A percentile compares a stretch with the other conserved stretches of the same genome.
Conservation (phyloP, 2,797 vertebrate species). For the Acanthurus lineatus region DNA sequence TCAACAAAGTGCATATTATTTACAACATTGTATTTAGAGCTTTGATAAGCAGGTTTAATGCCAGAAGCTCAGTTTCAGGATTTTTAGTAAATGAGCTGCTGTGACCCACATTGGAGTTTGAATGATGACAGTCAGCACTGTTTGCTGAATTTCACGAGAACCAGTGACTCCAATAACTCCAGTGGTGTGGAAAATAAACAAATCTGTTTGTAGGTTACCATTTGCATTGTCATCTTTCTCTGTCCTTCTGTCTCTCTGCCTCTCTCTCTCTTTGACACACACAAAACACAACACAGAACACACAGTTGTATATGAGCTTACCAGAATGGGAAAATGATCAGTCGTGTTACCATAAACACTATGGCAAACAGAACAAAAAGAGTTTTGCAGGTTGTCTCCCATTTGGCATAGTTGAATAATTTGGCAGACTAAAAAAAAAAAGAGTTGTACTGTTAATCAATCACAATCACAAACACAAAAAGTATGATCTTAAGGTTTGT, state of each 20-base stretch:
- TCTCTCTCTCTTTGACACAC: background rate
- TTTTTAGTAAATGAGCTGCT: no score
- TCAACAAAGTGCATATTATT: background rate
- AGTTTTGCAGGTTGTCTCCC: conserved; percentile 89
- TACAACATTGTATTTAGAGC: background rate
- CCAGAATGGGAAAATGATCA: conserved; percentile 95
- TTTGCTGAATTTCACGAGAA: background rate
- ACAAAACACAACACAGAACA: background rate
- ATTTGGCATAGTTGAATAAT: conserved; percentile 94
- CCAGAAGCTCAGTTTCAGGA: no score
- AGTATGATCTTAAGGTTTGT: background rate
- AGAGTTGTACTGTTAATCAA: conserved; percentile 25
- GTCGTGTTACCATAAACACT: conserved; percentile 90
- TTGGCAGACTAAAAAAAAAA: conserved; percentile 91
- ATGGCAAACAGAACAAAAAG: conserved; percentile 92
- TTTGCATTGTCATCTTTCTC: background rate
- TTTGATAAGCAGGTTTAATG: no score
- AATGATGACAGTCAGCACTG: no score
- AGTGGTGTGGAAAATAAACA: background rate
- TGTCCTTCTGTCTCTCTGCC: no score
- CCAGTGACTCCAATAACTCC: background rate
- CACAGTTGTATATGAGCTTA: conserved; percentile 76
- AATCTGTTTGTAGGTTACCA: background rate
- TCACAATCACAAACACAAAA: conserved; percentile 5
- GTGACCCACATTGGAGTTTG: background rate